Evolutionary conservation across 2,797 vertebrate species (phyloP).

Genomic region (Botia almorhae): DNA sequence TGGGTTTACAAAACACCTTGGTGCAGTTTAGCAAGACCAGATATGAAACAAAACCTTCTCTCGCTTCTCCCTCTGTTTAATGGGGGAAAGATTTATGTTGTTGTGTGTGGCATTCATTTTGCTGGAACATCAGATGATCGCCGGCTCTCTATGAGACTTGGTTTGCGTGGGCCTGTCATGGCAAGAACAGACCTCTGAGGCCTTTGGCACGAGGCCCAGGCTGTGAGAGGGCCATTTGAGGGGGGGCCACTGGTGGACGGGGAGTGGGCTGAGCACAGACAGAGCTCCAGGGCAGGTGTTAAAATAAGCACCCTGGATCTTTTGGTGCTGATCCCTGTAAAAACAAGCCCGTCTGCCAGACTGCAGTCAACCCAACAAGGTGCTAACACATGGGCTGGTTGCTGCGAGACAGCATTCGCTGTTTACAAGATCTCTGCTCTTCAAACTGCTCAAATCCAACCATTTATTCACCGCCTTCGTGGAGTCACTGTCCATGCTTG

Average conservation of each 20-base stretch:
- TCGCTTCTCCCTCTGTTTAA: conserved; percentile 44
- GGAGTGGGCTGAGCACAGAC: conserved; percentile 75
- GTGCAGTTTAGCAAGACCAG: conserved; percentile 15
- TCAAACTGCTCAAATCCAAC: conserved; percentile 81
- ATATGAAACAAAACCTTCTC: conserved; percentile 53
- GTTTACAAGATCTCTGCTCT: conserved; percentile 82
- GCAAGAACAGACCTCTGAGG: conserved; percentile 73
- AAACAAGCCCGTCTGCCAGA: conserved; percentile 82
- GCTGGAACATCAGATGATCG: conserved; percentile 50
- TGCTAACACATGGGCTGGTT: conserved; percentile 72
- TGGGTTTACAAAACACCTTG: background rate
- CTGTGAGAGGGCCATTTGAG: conserved; percentile 78
- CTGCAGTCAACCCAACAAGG: conserved; percentile 76
- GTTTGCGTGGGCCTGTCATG: conserved; percentile 71
- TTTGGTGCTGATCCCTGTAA: conserved; percentile 79
- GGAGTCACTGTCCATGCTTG: conserved; percentile 71
- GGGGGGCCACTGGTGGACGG: conserved; percentile 59
- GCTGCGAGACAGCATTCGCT: conserved; percentile 84
- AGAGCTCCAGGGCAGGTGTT: conserved; percentile 82
- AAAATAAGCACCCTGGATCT: conserved; percentile 81
- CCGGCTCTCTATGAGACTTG: conserved; percentile 62
- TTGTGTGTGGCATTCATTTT: conserved; percentile 53
- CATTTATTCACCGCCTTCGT: conserved; percentile 76
- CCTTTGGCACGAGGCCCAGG: conserved; percentile 79
- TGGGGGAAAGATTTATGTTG: conserved; percentile 52